Evolutionary conservation across 2,113 vertebrate genomes (phyloP), one percentile per base, ranked within the genome.

Genomic region (Nothobranchius kuhntae): DNA sequence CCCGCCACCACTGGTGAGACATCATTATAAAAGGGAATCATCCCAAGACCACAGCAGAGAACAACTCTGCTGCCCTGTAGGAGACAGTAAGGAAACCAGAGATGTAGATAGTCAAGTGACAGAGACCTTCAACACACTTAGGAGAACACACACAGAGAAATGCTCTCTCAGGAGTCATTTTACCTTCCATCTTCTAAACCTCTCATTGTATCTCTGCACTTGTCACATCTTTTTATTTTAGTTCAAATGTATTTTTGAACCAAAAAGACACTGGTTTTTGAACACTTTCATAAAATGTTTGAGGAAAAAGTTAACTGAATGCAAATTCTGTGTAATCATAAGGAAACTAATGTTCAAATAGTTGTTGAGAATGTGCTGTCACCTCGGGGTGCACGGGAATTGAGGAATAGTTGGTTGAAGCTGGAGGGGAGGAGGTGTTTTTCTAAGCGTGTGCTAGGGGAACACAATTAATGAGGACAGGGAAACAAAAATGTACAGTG

Each of bases 1-100:
- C 21, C 21, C 21, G 21, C 21, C 21, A 1, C 21, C 21, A 21
- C 21, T 21, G 21, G 1, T 21, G 21, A 21, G 80, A 82, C 68
- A 83, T 54, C 44, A 21, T 75, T 68, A 65, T 87, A 86, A 91
- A 89, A 84, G 35, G 61, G 71, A 89, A 89, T 75, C 52, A 77
- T 64, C 30, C 81, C 44, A 12, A 52, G 65, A 75, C 48, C 70
- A 47, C 45, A 44, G 65, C 59, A 66, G 59, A 71, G 75, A 80
- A 80, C 71, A 72, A 73, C 74, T 82, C 55, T 51, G 54, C 65
- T 80, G 81, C 84, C 77, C 83, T 87, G 88, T 12, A 86, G 80
- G 77, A 63, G 60, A 1, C 86, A 88, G 47, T 50, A 89, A 86
- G 77, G 30, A 30, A 4, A 85, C 85, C 80, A 80, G 58, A 50